Percentiles rank a stretch among this genome's conserved stretches.
phyloP scores from a whole-genome alignment of 2,888 invertebrate species.

The Salpingus planirostris region DNA sequence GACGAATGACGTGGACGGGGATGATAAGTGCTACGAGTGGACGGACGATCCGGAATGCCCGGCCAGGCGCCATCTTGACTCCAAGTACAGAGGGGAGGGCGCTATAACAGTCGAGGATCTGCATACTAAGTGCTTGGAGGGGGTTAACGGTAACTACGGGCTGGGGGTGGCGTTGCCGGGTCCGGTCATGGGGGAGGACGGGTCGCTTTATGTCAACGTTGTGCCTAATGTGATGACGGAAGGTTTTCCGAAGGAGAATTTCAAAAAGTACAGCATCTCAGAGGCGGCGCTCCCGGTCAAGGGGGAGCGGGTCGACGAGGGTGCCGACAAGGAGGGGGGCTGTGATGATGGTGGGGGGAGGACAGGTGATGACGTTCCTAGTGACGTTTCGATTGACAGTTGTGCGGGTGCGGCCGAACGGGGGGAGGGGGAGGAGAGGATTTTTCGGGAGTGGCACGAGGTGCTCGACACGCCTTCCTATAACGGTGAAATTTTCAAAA shows the following conservation, averaged over 20 bases:
- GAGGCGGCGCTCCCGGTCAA: constrained; percentile 16
- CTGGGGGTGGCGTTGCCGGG: constrained; percentile 12
- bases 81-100: constrained; percentile 46
- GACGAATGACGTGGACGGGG: constrained; percentile 24
- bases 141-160: constrained; percentile 36
- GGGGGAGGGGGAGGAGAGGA: constrained; percentile 21
- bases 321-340: constrained; percentile 16
- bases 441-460: constrained; percentile 90
- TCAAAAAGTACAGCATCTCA: constrained; percentile 39
- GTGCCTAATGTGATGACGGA: constrained; percentile 42
- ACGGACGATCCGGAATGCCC: constrained; percentile 49
- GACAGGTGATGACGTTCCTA: constrained; percentile 17
- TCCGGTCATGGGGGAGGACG: constrained; percentile 1
- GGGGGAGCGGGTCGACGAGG: constrained; percentile 12
- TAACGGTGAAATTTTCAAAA: constrained; percentile 72
- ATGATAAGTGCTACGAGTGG: constrained; percentile 36
- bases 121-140: constrained; percentile 34
- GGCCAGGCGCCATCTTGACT: constrained; percentile 40
- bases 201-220: constrained; percentile 37
- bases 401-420: constrained; percentile 7
- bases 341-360: constrained; percentile 16
- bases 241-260: constrained; percentile 35
- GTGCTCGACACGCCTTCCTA: constrained; percentile 65
- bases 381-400: constrained; percentile 17
- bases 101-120: constrained; percentile 43